Conservation (phyloP, 1,140 invertebrate genomes). For the Scaptomyza montana region DNA sequence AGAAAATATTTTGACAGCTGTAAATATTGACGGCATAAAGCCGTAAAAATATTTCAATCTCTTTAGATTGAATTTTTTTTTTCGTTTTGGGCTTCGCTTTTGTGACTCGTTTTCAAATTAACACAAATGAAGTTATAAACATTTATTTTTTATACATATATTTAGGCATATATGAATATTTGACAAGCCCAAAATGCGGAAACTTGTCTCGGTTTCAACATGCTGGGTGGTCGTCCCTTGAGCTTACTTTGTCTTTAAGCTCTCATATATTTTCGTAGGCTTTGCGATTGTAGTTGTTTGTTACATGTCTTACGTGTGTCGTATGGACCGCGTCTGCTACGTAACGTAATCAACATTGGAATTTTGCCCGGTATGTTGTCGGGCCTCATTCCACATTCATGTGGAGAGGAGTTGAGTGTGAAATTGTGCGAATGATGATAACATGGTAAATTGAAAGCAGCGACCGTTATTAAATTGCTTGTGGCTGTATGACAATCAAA, state of each 20-base stretch:
- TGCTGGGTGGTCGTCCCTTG: slow-evolving; percentile 33
- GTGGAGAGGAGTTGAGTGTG: slow-evolving; percentile 38
- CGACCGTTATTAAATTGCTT: neutral
- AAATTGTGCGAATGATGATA: slow-evolving; percentile 44
- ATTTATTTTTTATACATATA: slow-evolving; percentile 73
- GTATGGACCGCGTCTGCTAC: neutral
- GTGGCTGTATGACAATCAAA: neutral
- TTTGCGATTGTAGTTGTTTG: slow-evolving; percentile 2
- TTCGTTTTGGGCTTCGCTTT: neutral
- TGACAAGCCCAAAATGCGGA: slow-evolving; percentile 71
- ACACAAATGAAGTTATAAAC: slow-evolving; percentile 83
- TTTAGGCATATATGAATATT: neutral
- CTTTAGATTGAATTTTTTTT: neutral
- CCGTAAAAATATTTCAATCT: slow-evolving; percentile 48
- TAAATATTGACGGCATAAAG: slow-evolving; percentile 68
- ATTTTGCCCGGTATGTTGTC: neutral
- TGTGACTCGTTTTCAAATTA: slow-evolving; percentile 69
- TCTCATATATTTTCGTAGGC: neutral
- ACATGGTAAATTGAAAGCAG: neutral
- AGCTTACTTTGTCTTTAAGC: neutral
- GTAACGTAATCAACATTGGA: slow-evolving; percentile 8
- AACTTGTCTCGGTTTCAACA: slow-evolving; percentile 63
- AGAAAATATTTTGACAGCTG: slow-evolving; percentile 83
- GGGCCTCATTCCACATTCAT: neutral
- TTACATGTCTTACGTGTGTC: slow-evolving; percentile 16